Base-by-base conservation (phyloP, 2,888 invertebrate species). In the Ophonus ardosiacus region DNA sequence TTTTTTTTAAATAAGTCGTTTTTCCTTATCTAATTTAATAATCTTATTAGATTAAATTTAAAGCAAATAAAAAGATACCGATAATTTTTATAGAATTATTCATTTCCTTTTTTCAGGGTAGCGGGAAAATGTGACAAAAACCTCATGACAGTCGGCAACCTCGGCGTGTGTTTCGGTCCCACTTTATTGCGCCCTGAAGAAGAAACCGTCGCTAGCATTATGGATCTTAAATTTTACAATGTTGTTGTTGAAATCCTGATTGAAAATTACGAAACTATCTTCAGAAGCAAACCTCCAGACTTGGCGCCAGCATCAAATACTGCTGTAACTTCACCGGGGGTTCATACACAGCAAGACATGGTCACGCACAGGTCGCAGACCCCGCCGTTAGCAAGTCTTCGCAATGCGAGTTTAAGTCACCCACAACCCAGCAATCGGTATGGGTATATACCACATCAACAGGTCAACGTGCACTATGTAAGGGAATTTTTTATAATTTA, bases 171-270 rank as follows among this genome's bases (percentile, higher is more conserved):
- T 91, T 99, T 99, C 92, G 99, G 99, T 24, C 99, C 99, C 40
- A 99, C 99, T 79, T 93, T 99, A 89, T 93, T 99, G 90, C 94
- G 99, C 86, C 97, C 99, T 6, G 96, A 97, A 92, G 97, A 98
- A 90, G 99, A 99, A 93, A 98, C 98, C 7, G 97, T 99, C 86
- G 98, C 99, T 85, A 98, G 98, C 90, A 99, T 99, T 90, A 96
- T 99, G 94, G 98, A 99, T 92, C 97, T 99, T 88, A 99, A 99
- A 93, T 99, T 99, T 93, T 98, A 98, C 93, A 99, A 99, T 92
- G 97, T 99, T 89, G 97, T 99, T 87, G 98, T 99, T 84, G 99
- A 99, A 93, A 97, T 99, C 90, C 93, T 99, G 87, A 97, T 99
- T 86, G 97, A 97, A 88, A 96, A 97, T 91, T 96, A 95, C 90